A percentile compares a stretch with the other conserved stretches of the same genome.
Conservation (phyloP, 1,140 invertebrate species). For the Zaprionus nigranus region DNA sequence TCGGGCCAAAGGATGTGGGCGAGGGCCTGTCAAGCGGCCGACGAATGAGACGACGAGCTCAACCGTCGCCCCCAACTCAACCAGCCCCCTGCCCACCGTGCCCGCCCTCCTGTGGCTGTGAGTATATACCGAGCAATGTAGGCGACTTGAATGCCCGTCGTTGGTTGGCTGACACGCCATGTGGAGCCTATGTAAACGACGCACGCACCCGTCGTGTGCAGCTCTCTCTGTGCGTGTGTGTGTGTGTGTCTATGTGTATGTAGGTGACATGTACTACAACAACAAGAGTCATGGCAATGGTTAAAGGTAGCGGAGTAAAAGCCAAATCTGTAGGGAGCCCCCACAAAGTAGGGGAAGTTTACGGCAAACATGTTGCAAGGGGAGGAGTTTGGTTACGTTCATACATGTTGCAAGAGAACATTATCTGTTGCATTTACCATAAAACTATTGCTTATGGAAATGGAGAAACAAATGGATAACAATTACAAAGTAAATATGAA, state of each 20-base stretch:
- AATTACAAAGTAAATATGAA: neutral
- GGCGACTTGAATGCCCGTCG: slow-evolving; percentile 64
- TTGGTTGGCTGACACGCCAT: slow-evolving; percentile 66
- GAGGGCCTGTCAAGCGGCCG: slow-evolving; percentile 57
- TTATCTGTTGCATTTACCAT: slow-evolving; percentile 3
- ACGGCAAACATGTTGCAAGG: slow-evolving; percentile 78
- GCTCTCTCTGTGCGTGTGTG: slow-evolving; percentile 20
- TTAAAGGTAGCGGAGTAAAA: slow-evolving; percentile 79
- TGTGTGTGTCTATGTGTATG: slow-evolving; percentile 54
- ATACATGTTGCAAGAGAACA: neutral
- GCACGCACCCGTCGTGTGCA: slow-evolving; percentile 54
- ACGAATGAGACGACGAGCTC: slow-evolving; percentile 75
- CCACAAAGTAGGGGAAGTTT: slow-evolving; percentile 63
- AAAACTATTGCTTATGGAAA: slow-evolving; percentile 1
- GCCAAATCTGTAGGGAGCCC: slow-evolving; percentile 77
- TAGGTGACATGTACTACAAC: slow-evolving; percentile 78
- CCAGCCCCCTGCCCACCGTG: slow-evolving; percentile 14
- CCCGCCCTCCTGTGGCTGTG: slow-evolving; percentile 23
- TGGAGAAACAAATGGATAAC: neutral
- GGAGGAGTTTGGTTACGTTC: slow-evolving; percentile 56
- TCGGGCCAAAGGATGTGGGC: slow-evolving; percentile 33
- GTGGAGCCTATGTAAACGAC: slow-evolving; percentile 78
- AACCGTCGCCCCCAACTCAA: slow-evolving; percentile 41
- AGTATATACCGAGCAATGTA: slow-evolving; percentile 64
- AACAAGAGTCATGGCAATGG: slow-evolving; percentile 61